Percentiles rank a stretch among this genome's conserved stretches.
These are phyloP conservation scores for Meloe dianella DNA, from an alignment of 2,888 invertebrate genomes.

Conservation along the genomic window DNA sequence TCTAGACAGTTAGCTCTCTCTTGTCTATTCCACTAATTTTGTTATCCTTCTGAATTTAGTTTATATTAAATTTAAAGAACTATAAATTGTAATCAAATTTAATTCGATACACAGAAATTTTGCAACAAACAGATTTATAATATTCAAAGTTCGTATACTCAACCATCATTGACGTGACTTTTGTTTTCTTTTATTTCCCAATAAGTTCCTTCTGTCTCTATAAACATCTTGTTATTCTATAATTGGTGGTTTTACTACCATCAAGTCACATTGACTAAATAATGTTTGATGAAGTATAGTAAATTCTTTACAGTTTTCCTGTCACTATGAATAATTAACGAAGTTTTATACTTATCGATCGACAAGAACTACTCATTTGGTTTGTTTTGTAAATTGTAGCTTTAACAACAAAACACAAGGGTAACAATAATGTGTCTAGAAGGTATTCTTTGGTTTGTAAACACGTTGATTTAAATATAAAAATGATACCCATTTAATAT, in stretches of 20 bases:
- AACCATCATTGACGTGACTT: too few relatives aligned
- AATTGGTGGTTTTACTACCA: too few relatives aligned
- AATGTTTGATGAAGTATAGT: too few relatives aligned
- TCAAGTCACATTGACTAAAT: too few relatives aligned
- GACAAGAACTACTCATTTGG: not conserved
- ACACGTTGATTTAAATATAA: conserved; percentile 32
- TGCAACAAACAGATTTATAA: too few relatives aligned
- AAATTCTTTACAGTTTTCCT: not conserved
- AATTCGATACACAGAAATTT: too few relatives aligned
- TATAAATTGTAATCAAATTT: not conserved
- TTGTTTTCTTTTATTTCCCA: too few relatives aligned
- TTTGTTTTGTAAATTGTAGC: not conserved
- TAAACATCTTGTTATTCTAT: too few relatives aligned
- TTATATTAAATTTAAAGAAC: not conserved
- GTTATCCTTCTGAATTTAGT: not conserved
- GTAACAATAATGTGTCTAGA: conserved; percentile 24
- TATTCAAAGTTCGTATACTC: too few relatives aligned
- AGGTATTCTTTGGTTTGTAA: conserved; percentile 27
- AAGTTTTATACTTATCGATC: not conserved
- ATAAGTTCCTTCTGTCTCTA: too few relatives aligned
- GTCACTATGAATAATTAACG: not conserved
- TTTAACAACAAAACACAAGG: not conserved
- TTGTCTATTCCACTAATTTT: not conserved
- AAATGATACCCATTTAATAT: conserved; percentile 24
- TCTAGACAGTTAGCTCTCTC: not conserved